Base-by-base conservation (phyloP, 2,797 vertebrate species). In the Rachycentron canadum region DNA sequence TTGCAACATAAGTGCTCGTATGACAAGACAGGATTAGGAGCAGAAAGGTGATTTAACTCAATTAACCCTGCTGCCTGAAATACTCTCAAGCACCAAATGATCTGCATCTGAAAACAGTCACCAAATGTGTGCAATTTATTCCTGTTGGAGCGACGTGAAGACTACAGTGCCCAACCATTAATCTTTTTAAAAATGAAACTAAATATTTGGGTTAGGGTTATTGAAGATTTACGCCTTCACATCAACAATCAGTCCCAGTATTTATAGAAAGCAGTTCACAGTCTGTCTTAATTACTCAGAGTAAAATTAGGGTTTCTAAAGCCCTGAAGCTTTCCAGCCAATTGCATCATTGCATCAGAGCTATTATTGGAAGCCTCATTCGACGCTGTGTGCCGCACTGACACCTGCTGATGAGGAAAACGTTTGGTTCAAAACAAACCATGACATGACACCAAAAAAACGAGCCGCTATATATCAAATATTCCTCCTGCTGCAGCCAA, bases 321-420 rank as follows among this genome's bases (percentile, higher is more conserved):
- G 26, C 21, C 10, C 21, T 5, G 16, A 47, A 36, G 58, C n/a
- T 50, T 74, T 63, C 43, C 52, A 74, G 23, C 43, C 53, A 40
- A 13, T 58, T 64, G 53, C 60, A 36, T 63, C n/a, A 32, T 9
- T 47, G 11, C 53, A 38, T 64, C 62, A 53, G 10, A 49, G 26
- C 6, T 23, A 38, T 43, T 23, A 67, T 53, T 67, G 78, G 25
- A 63, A 38, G 59, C 41, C 10, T 57, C 59, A 25, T 49, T 70
- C 60, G 50, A n/a, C 59, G 26, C 36, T 25, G 72, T 58, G 32
- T 21, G 49, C 11, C 16, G 0, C 5, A 9, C 41, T 28, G 58
- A 56, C 55, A 36, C 16, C 23, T 55, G 40, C 61, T 57, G 52
- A 50, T 59, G 53, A 71, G 55, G n/a, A 45, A 65, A 38, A 64